Base-by-base conservation (phyloP, 2,113 vertebrate species). In the Strix uralensis region DNA sequence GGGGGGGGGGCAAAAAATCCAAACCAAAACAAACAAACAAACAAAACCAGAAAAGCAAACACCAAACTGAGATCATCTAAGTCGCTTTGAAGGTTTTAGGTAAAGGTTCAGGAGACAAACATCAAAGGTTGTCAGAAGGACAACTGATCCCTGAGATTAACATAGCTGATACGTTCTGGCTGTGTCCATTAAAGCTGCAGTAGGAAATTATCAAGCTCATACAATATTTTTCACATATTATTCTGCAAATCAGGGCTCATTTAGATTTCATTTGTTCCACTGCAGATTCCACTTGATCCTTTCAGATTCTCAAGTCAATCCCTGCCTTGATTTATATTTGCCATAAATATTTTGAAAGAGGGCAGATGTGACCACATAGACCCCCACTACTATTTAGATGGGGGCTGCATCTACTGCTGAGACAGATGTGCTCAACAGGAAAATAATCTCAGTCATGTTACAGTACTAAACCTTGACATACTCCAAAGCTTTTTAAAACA, bases 401-500 rank as follows among this genome's bases (percentile, higher is more conserved):
- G 11, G 32, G 20, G 26, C 38, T 93, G 38, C 52, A 66, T 92
- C 82, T 90, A 81, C 63, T 90, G 54, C 72, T 93, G 63, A 97
- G 58, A 70, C 63, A 83, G 59, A 89, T 88, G 86, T 83, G 65
- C 84, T 91, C 58, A 23, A 25, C 1, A 63, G 77, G 81, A 80
- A 83, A 94, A 95, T 46, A 92, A 47, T 55, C 58, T 66, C 74
- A 52, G 74, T 25, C 32, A 34, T 69, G 32, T 71, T 77, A 32
- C 74, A 74, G 38, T 77, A 80, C 67, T 94, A 82, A 89, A 89
- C 49, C 36, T 81, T 91, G 70, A 87, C 78, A 94, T 47, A 66
- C 7, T 62, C 84, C 71, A 92, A 97, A 94, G 32, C 44, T 87
- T 95, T 91, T 81, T 55, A 90, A 82, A 95, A 91, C 92, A 97